These are phyloP conservation scores for Apeira syringaria DNA, from an alignment of 2,888 invertebrate species.

Conservation along the genomic window DNA sequence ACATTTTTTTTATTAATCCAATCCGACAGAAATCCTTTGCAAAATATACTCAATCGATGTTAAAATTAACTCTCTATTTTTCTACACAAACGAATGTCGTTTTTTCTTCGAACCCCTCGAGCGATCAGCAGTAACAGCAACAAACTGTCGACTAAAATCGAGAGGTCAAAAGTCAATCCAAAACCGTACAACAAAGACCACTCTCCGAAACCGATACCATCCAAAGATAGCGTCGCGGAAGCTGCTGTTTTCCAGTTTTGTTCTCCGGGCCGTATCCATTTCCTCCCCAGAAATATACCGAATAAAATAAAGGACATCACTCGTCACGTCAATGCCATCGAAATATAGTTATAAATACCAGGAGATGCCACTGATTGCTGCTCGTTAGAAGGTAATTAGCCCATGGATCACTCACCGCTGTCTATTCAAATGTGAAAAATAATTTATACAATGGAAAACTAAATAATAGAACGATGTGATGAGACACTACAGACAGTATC, in stretches of 20 bases:
- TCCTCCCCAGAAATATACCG: slow-evolving; percentile 70
- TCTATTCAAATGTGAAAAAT: slow-evolving; percentile 59
- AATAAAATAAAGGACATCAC: slow-evolving; percentile 79
- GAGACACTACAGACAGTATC: slow-evolving; percentile 24
- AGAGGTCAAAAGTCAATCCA: slow-evolving; percentile 31
- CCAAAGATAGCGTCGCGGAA: slow-evolving; percentile 71
- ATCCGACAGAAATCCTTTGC: no score
- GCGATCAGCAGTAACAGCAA: not conserved
- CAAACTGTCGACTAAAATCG: slow-evolving; percentile 15
- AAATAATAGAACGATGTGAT: slow-evolving; percentile 46
- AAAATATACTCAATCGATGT: no score
- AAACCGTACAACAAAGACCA: slow-evolving; percentile 31
- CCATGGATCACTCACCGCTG: slow-evolving; percentile 71
- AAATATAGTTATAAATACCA: slow-evolving; percentile 50
- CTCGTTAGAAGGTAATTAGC: slow-evolving; percentile 82
- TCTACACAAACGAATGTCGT: no score
- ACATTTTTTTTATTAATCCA: no score
- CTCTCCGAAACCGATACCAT: slow-evolving; percentile 56
- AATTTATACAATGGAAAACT: slow-evolving; percentile 51
- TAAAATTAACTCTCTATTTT: no score
- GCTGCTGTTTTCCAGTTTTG: slow-evolving; percentile 66
- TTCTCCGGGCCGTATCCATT: slow-evolving; percentile 77
- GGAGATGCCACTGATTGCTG: slow-evolving; percentile 71
- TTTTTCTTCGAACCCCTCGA: not conserved
- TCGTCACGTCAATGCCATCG: slow-evolving; percentile 66